phyloP scores from a whole-genome alignment of 2,797 vertebrate species.

The Centropyge bicolor region DNA sequence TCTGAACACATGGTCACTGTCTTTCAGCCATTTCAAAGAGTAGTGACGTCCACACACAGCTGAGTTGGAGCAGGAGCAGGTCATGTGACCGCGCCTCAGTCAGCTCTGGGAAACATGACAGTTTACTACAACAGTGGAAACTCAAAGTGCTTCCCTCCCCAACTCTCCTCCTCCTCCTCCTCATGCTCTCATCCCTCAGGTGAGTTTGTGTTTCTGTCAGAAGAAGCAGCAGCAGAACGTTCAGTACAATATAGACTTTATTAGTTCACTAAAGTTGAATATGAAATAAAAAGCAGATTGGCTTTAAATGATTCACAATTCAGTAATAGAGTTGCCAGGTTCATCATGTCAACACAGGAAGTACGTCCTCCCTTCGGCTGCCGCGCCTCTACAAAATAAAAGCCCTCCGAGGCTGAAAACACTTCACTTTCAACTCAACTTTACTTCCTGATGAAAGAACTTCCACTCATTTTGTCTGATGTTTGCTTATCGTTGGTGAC shows the following conservation, averaged over 20 bases:
- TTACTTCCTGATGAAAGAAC: not conserved
- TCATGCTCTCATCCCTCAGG: too few species aligned
- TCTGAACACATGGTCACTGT: too few species aligned
- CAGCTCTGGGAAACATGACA: too few species aligned
- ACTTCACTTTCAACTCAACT: slow-evolving; percentile 22
- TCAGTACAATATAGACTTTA: slow-evolving; percentile 86
- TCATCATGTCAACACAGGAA: slow-evolving; percentile 72
- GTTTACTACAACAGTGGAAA: too few species aligned
- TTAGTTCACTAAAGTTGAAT: slow-evolving; percentile 82
- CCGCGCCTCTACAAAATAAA: slow-evolving; percentile 60
- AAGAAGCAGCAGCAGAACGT: slow-evolving; percentile 45
- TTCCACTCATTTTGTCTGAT: not conserved
- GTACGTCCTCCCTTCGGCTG: slow-evolving; percentile 47
- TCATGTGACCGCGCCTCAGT: too few species aligned
- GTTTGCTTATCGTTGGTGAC: not conserved
- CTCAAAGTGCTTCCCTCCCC: too few species aligned
- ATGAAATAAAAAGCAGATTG: slow-evolving; percentile 80
- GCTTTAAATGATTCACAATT: slow-evolving; percentile 80
- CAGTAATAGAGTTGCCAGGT: slow-evolving; percentile 63
- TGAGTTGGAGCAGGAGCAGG: too few species aligned
- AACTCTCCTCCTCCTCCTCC: too few species aligned
- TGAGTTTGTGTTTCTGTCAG: too few species aligned
- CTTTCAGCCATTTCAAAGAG: too few species aligned
- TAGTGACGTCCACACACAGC: too few species aligned
- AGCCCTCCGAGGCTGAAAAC: slow-evolving; percentile 26